Conservation (phyloP, 2,888 invertebrate species). For the Poecilobothrus nobilitatus region DNA sequence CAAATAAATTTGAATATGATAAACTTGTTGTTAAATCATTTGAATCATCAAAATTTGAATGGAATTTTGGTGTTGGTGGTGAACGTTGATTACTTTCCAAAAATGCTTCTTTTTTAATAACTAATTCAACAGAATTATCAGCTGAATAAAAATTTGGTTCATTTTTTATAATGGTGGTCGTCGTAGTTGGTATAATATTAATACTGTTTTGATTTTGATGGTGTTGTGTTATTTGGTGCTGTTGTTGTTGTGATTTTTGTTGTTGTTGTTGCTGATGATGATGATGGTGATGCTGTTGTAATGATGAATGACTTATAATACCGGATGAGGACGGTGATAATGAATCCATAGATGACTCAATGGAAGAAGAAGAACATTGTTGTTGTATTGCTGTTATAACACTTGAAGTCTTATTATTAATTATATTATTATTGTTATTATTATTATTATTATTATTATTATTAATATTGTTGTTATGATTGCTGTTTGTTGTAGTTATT, state of each 20-base stretch:
- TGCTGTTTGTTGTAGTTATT: background rate
- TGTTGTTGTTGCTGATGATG: constrained; percentile 30
- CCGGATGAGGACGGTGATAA: constrained; percentile 27
- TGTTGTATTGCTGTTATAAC: constrained; percentile 19
- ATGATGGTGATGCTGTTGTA: constrained; percentile 29
- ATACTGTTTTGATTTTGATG: background rate
- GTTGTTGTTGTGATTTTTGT: background rate
- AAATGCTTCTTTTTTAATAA: constrained; percentile 41
- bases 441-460: background rate
- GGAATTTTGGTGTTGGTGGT: constrained; percentile 41
- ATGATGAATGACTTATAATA: background rate
- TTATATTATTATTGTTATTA: background rate
- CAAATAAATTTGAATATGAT: constrained; percentile 42
- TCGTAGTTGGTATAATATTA: constrained; percentile 31
- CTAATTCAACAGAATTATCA: constrained; percentile 42
- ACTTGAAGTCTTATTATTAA: background rate
- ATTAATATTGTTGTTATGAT: background rate
- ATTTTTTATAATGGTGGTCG: constrained; percentile 38
- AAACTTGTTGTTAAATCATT: constrained; percentile 39
- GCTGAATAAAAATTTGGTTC: constrained; percentile 42
- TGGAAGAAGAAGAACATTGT: constrained; percentile 7
- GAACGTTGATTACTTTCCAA: constrained; percentile 41
- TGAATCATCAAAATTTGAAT: constrained; percentile 41
- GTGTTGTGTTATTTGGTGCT: background rate
- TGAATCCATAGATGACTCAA: constrained; percentile 22